Evolutionary conservation across 2,797 vertebrate genomes (phyloP).

Genomic region (Spheniscus humboldti): DNA sequence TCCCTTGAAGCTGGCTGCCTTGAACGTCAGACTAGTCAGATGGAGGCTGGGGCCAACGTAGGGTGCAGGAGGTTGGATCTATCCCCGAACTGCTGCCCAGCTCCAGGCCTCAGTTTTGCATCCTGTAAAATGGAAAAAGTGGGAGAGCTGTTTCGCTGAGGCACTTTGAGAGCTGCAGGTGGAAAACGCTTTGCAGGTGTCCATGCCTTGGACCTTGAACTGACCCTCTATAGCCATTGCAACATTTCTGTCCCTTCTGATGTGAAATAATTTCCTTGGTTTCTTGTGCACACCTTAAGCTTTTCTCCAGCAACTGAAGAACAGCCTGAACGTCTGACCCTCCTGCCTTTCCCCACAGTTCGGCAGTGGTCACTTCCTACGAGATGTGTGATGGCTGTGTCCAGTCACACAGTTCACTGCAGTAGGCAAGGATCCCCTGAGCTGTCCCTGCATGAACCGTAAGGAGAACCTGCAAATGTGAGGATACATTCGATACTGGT

Average conservation of each 20-base stretch:
- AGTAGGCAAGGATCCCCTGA: neutral
- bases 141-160: neutral
- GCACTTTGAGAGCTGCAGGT: neutral
- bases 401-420: neutral
- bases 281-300: neutral
- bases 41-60: neutral
- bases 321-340: neutral
- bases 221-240: neutral
- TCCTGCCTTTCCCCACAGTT: neutral
- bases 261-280: neutral
- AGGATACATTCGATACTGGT: neutral
- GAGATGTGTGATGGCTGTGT: neutral
- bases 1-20: neutral
- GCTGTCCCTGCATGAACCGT: neutral
- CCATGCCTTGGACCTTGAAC: neutral
- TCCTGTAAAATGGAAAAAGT: neutral
- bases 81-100: neutral
- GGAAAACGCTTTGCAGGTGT: neutral
- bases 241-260: neutral
- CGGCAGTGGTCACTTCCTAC: neutral
- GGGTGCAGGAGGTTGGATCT: neutral
- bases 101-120: neutral
- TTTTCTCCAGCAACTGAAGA: neutral
- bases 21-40: neutral
- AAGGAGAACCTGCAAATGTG: neutral